Evolutionary conservation across 1,140 invertebrate genomes (phyloP), one percentile per base, ranked within the genome.

Genomic region (Charaxes varanes): DNA sequence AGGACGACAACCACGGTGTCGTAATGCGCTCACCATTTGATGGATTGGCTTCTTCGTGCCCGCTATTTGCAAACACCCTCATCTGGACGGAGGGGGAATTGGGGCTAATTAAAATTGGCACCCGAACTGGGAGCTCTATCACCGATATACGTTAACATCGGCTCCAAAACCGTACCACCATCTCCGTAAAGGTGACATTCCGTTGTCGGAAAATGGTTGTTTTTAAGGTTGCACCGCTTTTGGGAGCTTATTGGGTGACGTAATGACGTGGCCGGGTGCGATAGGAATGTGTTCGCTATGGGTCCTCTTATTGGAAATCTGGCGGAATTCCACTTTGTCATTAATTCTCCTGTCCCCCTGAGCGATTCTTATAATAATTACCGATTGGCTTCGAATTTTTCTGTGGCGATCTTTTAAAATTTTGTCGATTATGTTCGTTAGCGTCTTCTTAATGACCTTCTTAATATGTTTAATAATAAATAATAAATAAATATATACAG

Each of bases 21-120:
- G 78, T 79, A 80, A 83, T 77, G 67, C 69, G 69, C 55, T 69
- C 71, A 58, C 43, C 73, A 71, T 80, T 83, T 83, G 79, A 83
- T 83, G 79, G 76, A 83, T 83, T 83, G 78, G 76, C 78, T 82
- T 77, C 74, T 80, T 82, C 68, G 60, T 61, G 69, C 65, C 68
- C 63, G 49, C 66, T 79, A 80, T 80, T 82, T 78, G 76, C 76
- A 80, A 82, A 83, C 76, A 80, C 73, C 78, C 76, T 73, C 70
- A 68, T 73, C 71, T 62, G 62, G 66, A 51, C 41, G 56, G 43
- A 17, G 19, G 19, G 35, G 53, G 41, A 47, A 30, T n/a, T n/a
- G 63, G 71, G 64, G 67, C 71, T 82, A 82, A 82, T 82, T 82
- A 82, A 78, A 82, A 80, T 77, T 71, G 70, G 60, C 71, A 66